phyloP scores from a whole-genome alignment of 2,113 vertebrate genomes.

The Prionailurus bengalensis region DNA sequence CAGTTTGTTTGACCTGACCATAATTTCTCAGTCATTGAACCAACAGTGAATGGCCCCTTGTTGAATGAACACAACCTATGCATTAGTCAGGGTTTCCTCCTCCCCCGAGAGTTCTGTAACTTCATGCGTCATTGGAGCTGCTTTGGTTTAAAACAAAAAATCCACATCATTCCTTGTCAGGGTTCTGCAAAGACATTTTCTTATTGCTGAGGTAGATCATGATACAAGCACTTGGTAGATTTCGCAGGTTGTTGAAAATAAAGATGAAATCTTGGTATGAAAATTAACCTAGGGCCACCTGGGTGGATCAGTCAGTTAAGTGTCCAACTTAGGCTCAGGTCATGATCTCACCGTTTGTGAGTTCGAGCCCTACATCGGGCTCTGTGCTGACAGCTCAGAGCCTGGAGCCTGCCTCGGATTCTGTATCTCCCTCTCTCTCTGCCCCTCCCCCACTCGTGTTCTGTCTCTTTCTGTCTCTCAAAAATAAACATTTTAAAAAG shows the following conservation, averaged over 20 bases:
- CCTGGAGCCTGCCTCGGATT: too few species aligned
- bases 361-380: too few species aligned
- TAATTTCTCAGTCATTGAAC: slow-evolving; percentile 24
- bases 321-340: too few species aligned
- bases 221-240: not conserved
- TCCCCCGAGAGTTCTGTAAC: not conserved
- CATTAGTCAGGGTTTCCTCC: not conserved
- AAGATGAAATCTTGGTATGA: not conserved
- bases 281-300: not conserved
- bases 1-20: slow-evolving; percentile 15
- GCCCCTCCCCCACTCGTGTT: too few species aligned
- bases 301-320: too few species aligned
- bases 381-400: too few species aligned
- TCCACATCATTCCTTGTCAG: not conserved
- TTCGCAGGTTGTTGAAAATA: not conserved
- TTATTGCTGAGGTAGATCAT: not conserved
- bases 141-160: slow-evolving; percentile 25
- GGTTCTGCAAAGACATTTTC: slow-evolving; percentile 2
- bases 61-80: slow-evolving; percentile 40
- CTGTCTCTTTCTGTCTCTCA: too few species aligned
- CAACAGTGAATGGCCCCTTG: not conserved
- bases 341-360: too few species aligned
- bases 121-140: not conserved
- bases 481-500: too few species aligned
- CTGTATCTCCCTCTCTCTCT: too few species aligned